Evolutionary conservation across 2,888 invertebrate species (phyloP).

Genomic region (Balanococcus diminutus): DNA sequence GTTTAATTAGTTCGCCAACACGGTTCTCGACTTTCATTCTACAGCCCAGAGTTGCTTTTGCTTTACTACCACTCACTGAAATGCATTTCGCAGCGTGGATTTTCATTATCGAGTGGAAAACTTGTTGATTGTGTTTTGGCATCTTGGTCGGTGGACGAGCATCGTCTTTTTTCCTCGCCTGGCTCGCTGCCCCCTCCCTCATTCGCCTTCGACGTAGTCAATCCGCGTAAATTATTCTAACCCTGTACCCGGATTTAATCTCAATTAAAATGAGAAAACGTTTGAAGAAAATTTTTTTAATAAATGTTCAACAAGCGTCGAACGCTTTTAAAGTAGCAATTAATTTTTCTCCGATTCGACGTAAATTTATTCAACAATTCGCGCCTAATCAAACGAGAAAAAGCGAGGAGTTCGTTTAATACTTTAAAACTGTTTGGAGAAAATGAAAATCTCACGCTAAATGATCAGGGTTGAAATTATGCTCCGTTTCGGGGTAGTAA

Average conservation of each 20-base stretch:
- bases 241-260: background rate
- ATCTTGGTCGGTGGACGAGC: background rate
- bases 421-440: background rate
- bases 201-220: background rate
- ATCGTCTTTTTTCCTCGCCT: background rate
- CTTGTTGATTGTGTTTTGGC: slow-evolving; percentile 22
- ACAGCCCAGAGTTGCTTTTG: too few relatives aligned
- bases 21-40: too few relatives aligned
- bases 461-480: background rate
- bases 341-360: slow-evolving; percentile 11
- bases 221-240: slow-evolving; percentile 16
- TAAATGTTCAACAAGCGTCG: background rate
- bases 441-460: background rate
- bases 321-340: background rate
- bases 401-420: background rate
- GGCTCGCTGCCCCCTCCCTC: too few relatives aligned
- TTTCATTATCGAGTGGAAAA: slow-evolving; percentile 9
- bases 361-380: slow-evolving; percentile 13
- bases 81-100: background rate
- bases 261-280: background rate
- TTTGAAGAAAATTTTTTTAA: background rate
- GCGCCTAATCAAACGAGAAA: background rate
- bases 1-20: slow-evolving; percentile 44
- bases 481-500: background rate
- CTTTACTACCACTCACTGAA: too few relatives aligned